Conservation (phyloP, 64 coral and sea anemone genomes). For the Hydrozoanthus tunicans region DNA sequence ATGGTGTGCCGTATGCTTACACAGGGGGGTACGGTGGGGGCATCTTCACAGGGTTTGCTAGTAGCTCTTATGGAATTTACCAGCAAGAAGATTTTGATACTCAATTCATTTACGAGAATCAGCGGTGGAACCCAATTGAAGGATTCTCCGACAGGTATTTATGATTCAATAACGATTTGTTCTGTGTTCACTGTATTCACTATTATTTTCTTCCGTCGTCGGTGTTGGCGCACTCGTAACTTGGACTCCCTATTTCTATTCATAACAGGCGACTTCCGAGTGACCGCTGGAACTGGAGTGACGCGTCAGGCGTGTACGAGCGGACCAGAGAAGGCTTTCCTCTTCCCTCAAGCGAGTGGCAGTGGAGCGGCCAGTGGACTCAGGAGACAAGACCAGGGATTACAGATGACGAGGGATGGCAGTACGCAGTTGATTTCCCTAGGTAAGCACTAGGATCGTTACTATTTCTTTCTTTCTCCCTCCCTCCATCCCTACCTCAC, state of each 20-base stretch:
- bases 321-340: conserved; percentile 70
- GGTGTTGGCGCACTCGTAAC: too few species aligned
- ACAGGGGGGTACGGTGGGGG: conserved; percentile 97
- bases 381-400: conserved; percentile 72
- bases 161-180: background rate
- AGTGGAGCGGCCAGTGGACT: conserved; percentile 91
- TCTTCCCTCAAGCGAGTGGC: conserved; percentile 91
- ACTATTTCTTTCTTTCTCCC: background rate
- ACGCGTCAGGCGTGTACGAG: conserved; percentile 92
- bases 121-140: conserved; percentile 92
- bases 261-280: conserved; percentile 76
- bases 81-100: conserved; percentile 87
- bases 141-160: conserved; percentile 88
- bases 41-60: conserved; percentile 67
- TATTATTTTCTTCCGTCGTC: too few species aligned
- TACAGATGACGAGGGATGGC: conserved; percentile 94
- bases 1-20: conserved; percentile 84
- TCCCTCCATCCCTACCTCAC: too few species aligned
- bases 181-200: too few species aligned
- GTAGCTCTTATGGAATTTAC: conserved; percentile 79
- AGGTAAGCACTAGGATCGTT: conserved; percentile 43
- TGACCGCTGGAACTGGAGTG: conserved; percentile 94
- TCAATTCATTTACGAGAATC: conserved; percentile 90
- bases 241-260: background rate
- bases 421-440: conserved; percentile 97